phyloP scores from a whole-genome alignment of 2,888 invertebrate species.

The Brenthis daphne region DNA sequence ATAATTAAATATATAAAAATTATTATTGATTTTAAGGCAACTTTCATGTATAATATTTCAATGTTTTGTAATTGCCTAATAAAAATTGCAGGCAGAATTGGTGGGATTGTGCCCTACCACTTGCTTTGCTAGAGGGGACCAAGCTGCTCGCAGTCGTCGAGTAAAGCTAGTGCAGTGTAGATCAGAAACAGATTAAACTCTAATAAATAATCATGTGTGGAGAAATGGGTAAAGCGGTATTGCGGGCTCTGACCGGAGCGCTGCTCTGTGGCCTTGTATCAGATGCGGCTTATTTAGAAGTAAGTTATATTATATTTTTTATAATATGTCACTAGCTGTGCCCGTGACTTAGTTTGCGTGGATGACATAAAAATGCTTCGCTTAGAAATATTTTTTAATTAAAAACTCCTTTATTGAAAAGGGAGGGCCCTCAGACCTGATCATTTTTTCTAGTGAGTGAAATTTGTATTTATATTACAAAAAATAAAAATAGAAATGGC shows the following conservation, averaged over 20 bases:
- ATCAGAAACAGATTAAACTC: constrained; percentile 18
- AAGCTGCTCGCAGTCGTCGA: constrained; percentile 26
- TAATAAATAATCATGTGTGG: constrained; percentile 65
- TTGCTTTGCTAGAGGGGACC: constrained; percentile 28
- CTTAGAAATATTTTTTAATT: no score
- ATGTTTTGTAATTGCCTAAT: constrained; percentile 8
- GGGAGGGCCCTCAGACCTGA: no score
- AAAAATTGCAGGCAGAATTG: constrained; percentile 11
- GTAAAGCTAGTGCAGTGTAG: constrained; percentile 32
- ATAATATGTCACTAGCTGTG: neutral
- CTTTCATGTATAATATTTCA: neutral
- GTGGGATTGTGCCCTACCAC: constrained; percentile 33
- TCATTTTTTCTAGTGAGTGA: no score
- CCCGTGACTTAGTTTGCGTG: no score
- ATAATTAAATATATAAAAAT: no score
- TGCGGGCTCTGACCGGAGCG: constrained; percentile 74
- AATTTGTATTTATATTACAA: no score
- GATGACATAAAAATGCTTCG: no score
- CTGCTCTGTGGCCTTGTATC: constrained; percentile 71
- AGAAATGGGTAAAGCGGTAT: constrained; percentile 76
- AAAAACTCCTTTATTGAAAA: no score
- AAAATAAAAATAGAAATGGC: no score
- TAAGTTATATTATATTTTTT: constrained; percentile 42
- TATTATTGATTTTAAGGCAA: neutral
- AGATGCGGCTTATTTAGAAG: constrained; percentile 76